These are phyloP conservation scores for Diarsia rubi DNA, from an alignment of 2,888 invertebrate species.

Conservation along the genomic window DNA sequence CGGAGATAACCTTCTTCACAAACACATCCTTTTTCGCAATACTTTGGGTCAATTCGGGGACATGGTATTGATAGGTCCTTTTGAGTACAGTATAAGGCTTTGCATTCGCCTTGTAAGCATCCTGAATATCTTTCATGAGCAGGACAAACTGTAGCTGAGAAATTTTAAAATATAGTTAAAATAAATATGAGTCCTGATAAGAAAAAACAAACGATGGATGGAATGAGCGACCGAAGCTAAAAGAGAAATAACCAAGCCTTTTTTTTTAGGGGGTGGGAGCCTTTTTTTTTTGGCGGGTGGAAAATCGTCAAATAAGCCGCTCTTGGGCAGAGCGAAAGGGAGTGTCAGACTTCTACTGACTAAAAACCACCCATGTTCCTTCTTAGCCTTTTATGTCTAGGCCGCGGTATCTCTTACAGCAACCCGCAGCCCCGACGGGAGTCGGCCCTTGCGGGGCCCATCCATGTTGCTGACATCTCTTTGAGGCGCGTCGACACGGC, in stretches of 20 bases:
- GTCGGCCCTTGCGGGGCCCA: no score
- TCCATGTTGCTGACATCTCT: no score
- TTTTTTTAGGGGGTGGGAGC: no score
- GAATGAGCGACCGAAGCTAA: not conserved
- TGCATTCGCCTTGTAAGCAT: conserved; percentile 65
- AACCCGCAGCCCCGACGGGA: no score
- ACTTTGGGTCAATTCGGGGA: conserved; percentile 23
- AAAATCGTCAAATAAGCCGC: no score
- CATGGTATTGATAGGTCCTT: conserved; percentile 56
- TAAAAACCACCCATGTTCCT: no score
- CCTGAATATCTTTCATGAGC: conserved; percentile 62
- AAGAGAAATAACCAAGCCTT: not conserved
- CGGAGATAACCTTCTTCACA: conserved; percentile 51
- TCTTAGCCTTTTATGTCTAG: no score
- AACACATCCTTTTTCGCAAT: conserved; percentile 48
- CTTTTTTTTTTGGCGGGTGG: no score
- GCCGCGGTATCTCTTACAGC: no score
- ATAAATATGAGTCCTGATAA: not conserved
- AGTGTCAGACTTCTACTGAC: no score
- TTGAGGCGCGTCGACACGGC: no score
- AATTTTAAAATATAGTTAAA: not conserved
- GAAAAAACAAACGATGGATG: not conserved
- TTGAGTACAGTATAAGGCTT: conserved; percentile 63
- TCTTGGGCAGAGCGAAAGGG: no score
- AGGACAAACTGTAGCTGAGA: conserved; percentile 56